Base-by-base conservation (phyloP, 2,797 vertebrate genomes). In the Mus spretus region DNA sequence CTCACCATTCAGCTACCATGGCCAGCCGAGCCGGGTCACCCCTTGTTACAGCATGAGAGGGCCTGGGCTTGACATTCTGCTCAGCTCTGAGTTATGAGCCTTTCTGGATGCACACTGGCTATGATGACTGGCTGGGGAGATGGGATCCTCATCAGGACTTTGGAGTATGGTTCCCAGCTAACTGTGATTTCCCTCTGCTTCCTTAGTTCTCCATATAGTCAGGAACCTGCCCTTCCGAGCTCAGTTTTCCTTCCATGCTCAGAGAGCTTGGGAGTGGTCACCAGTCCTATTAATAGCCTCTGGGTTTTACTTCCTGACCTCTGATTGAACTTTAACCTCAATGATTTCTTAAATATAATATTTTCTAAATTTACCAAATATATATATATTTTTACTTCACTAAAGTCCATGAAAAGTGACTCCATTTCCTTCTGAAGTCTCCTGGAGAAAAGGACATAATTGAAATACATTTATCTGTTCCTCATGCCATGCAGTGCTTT, bases 151-250 rank as follows among this genome's bases (percentile, higher is more conserved):
- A 80, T 40, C 20, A 94, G 87, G 90, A 37, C 74, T 92, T 50
- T 90, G 80, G 94, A 81, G 77, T 96, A 81, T 91, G 94, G 83
- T 31, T 91, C 44, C 63, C 88, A 79, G 78, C 57, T 96, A 96
- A 92, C 92, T 86, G 83, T 17, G 3, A 89, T 94, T 96, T 90
- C 85, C 90, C 79, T 96, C 65, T 50, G 57, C 93, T 79, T 95
- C 94, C 95, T 97, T 97, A 90, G 89, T 90, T 96, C 75, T 75
- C 93, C 94, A 67, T 80, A 80, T 84, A 74, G 92, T n/a, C 67
- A 67, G 94, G 53, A 77, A 92, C 90, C 91, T 94, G 79, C 82
- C 84, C 91, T 95, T 93, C 63, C 82, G 92, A 89, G 59, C 84
- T 84, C 47, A 88, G 63, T 28, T 57, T 94, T 94, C 37, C 47